Conservation (phyloP, 2,888 invertebrate species). For the Sinotaia quadrata region DNA sequence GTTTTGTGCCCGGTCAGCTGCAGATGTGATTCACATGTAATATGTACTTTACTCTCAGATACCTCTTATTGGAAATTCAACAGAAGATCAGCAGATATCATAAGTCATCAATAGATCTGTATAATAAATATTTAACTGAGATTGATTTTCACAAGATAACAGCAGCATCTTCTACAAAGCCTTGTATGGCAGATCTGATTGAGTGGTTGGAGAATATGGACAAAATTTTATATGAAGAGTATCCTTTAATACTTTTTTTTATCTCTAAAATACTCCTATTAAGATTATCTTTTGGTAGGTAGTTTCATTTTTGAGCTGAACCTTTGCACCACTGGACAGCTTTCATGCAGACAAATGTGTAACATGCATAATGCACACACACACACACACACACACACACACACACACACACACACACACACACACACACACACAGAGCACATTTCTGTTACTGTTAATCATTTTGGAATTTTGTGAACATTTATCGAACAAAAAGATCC, state of each 20-base stretch:
- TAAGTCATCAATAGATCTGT: slow-evolving; percentile 31
- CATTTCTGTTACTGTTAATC: background rate
- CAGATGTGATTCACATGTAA: no score
- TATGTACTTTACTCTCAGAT: no score
- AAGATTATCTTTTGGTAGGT: background rate
- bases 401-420: slow-evolving; percentile 5
- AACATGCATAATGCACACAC: background rate
- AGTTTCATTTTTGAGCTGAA: no score
- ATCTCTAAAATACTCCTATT: no score
- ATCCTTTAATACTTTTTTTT: slow-evolving; percentile 33
- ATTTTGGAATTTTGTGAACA: background rate
- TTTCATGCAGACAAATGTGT: background rate
- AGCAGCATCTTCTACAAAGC: slow-evolving; percentile 32
- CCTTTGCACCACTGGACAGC: background rate
- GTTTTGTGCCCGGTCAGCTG: no score
- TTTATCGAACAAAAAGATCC: no score
- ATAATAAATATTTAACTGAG: slow-evolving; percentile 24
- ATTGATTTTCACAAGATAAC: slow-evolving; percentile 33
- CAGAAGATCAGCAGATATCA: slow-evolving; percentile 40
- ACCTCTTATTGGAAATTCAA: slow-evolving; percentile 29
- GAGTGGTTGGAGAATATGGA: slow-evolving; percentile 42
- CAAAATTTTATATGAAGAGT: slow-evolving; percentile 33
- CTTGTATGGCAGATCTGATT: slow-evolving; percentile 45
- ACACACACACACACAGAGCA: background rate
- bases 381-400: background rate